Evolutionary conservation across 64 coral and sea anemone species (phyloP), one percentile per base, ranked within the genome.

Genomic region (Platygyra sinensis): DNA sequence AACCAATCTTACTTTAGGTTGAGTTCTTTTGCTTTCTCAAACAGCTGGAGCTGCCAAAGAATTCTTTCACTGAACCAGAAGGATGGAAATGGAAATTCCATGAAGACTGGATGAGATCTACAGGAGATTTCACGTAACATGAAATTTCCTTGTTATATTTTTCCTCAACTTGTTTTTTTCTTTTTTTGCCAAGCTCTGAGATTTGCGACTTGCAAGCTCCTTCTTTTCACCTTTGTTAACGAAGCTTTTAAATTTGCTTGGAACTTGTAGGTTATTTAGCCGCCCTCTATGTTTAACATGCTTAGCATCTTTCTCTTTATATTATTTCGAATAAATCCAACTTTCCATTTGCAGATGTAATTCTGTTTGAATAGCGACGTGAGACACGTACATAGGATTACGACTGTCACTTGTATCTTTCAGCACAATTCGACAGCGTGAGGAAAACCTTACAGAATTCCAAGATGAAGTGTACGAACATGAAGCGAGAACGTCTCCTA

Each of bases 391-490:
- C 12, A 36, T 36, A 57, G 54, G 15, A 14, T 15, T 15, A 14
- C 15, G 54, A 13, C 0, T 75, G 9, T 22, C 22, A 46, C 16
- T 12, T 75, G 73, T 36, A 38, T 38, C 38, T 75, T 38, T 20
- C 49, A 75, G 73, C 73, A 46, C 73, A 20, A 39, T 75, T 75
- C 73, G 12, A 9, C 16, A 42, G 7, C 73, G 18, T 38, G 73
- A 75, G 5, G 32, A 75, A 39, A 42, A 18, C 73, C 17, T 75
- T 14, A 39, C 36, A 49, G 30, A 39, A 24, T 95, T 88, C 54
- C 55, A 85, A 14, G 81, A 95, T 1, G 89, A 91, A 32, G 84
- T 92, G 10, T 95, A 92, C 29, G 94, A 95, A 72, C 81, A 88
- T 29, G 89, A 95, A 69, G 82, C 85, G 17, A 67, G 94, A 3